A percentile compares a stretch with the other conserved stretches of the same genome.
Evolutionary conservation across 2,797 vertebrate genomes (phyloP).

Genomic region (Gymnoscopelus microlampas): DNA sequence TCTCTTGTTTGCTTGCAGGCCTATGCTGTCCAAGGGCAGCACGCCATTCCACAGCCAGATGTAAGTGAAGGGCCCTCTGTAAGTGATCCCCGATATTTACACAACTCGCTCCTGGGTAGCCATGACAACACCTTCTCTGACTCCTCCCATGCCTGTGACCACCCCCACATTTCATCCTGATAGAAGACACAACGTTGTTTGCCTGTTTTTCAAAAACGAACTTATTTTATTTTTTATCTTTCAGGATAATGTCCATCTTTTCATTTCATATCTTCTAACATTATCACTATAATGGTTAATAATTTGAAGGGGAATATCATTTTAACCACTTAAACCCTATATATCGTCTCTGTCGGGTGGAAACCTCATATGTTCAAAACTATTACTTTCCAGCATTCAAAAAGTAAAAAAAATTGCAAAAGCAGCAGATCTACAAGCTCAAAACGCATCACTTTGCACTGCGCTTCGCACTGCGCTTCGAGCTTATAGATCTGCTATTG

Average conservation of each 20-base stretch:
- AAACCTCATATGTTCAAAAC: too few species aligned
- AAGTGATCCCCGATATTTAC: slow-evolving; percentile 81
- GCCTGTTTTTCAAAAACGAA: slow-evolving; percentile 14
- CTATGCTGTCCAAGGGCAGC: slow-evolving; percentile 97
- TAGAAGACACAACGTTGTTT: slow-evolving; percentile 10
- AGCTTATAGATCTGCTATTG: too few species aligned
- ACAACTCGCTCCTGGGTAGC: slow-evolving; percentile 68
- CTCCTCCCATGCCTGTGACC: slow-evolving; percentile 56
- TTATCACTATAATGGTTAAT: slow-evolving; percentile 32
- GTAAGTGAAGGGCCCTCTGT: slow-evolving; percentile 89
- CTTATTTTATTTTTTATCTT: not conserved
- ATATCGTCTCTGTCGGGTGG: too few species aligned
- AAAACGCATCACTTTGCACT: too few species aligned
- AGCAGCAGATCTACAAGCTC: too few species aligned
- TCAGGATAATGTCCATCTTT: slow-evolving; percentile 34
- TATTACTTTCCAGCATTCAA: too few species aligned
- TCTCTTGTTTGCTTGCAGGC: slow-evolving; percentile 87
- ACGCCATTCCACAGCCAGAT: slow-evolving; percentile 98
- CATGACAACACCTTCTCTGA: slow-evolving; percentile 65
- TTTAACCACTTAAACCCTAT: not conserved
- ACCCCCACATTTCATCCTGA: slow-evolving; percentile 49
- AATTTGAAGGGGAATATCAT: slow-evolving; percentile 36
- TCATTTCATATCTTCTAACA: slow-evolving; percentile 72
- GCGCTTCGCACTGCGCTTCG: too few species aligned
- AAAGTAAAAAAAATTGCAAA: too few species aligned